phyloP scores from a whole-genome alignment of 2,888 invertebrate genomes.

The Chironomus tentans region DNA sequence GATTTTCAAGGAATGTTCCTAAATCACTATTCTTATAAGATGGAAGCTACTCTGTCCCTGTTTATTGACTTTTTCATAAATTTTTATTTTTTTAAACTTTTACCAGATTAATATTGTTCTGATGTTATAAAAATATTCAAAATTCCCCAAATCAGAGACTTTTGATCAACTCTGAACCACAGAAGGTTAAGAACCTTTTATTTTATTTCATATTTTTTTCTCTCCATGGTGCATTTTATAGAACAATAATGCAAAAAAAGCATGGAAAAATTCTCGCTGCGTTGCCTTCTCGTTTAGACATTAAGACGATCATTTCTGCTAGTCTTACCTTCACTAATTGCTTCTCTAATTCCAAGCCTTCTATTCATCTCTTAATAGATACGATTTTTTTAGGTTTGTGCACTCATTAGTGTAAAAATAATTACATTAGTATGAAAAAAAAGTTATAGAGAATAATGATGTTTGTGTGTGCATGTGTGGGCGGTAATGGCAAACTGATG shows the following conservation, averaged over 20 bases:
- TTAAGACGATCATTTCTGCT: not conserved
- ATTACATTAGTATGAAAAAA: not conserved
- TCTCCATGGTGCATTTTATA: not conserved
- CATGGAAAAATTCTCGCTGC: not conserved
- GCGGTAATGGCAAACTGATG: too few species aligned
- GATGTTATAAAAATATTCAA: too few species aligned
- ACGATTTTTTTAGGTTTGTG: not conserved
- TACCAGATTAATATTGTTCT: too few species aligned
- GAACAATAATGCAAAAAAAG: not conserved
- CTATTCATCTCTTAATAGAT: not conserved
- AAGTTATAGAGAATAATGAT: not conserved
- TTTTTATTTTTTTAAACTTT: too few species aligned
- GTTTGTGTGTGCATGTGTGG: too few species aligned
- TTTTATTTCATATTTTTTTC: not conserved
- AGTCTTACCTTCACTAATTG: too few species aligned
- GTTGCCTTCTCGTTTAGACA: not conserved
- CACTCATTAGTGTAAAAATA: not conserved
- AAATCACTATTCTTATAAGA: too few species aligned
- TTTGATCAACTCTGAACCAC: too few species aligned
- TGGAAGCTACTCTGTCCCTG: too few species aligned
- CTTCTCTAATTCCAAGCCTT: too few species aligned
- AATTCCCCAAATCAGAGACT: too few species aligned
- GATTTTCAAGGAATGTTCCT: too few species aligned
- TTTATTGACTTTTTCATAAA: not conserved
- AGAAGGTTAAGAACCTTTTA: not conserved